Base-by-base conservation (phyloP, 2,113 vertebrate genomes). In the Thalassoma bifasciatum region DNA sequence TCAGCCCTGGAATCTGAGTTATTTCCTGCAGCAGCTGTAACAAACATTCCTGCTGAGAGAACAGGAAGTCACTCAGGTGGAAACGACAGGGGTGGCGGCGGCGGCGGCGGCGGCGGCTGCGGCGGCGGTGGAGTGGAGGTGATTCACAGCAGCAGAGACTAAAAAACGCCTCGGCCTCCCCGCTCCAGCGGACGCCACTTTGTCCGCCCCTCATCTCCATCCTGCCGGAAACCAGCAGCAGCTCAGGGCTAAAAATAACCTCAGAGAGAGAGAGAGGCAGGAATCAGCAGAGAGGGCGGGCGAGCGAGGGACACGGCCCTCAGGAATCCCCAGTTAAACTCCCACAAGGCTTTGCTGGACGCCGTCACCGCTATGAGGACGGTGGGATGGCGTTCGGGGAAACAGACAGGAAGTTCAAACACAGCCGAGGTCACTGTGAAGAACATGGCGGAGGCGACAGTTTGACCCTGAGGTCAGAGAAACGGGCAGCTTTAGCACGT, bases 181-280 rank as follows among this genome's bases (percentile, higher is more conserved):
- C 14, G 50, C 2, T 63, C 56, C 76, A 63, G 66, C 51, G 42
- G 67, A 26, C 23, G 13, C 61, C 77, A 49, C 86, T 86, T 22
- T 50, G 75, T 72, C 75, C 21, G 46, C 72, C 54, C 56, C 71
- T 79, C 54, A 6, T 52, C 66, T 67, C 42, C 30, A 26, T 76
- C 62, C 76, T 75, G 70, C 68, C 26, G 57, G 77, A 87, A 86
- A 66, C 61, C 36, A 38, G 49, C 19, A 46, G 82, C 67, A 11
- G 72, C 37, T n/a, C n/a, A n/a, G 2, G 0, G 62, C 88, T 89
- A 87, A 89, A 88, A 87, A 91, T 86, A 91, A 72, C 76, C 7
- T 1, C 68, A 58, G 68, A 76, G 72, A 79, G 30, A 30, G 30
- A 71, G 71, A 84, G 77, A 40, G 10, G 63, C 26, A 54, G 77